Conservation (phyloP, 2,113 vertebrate species). For the Phylloscopus trochiloides region DNA sequence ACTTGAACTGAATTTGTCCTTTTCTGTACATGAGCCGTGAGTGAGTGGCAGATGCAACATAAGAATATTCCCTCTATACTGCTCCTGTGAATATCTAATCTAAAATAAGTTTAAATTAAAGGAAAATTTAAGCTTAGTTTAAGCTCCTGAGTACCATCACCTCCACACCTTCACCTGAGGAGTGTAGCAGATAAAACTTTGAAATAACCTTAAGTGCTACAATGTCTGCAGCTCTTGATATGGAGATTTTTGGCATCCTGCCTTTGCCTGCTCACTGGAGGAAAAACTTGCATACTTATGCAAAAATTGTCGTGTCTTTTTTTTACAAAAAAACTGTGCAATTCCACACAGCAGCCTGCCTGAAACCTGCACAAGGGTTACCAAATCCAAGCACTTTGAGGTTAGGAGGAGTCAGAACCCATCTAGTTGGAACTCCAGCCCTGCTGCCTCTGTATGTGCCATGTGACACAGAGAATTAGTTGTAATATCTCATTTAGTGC, state of each 20-base stretch:
- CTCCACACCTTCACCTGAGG: not conserved
- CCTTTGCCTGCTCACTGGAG: not conserved
- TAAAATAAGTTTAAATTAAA: not conserved
- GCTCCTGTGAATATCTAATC: not conserved
- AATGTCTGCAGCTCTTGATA: not conserved
- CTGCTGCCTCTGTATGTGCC: not conserved
- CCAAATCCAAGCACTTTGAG: not conserved
- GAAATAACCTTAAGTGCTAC: not conserved
- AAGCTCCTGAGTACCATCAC: not conserved
- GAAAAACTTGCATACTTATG: not conserved
- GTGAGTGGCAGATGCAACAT: not conserved
- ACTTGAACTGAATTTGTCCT: not conserved
- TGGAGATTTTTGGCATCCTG: not conserved
- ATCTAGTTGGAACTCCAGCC: not conserved
- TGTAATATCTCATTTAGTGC: not conserved
- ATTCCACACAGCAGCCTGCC: not conserved
- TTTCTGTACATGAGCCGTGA: not conserved
- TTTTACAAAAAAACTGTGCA: not conserved
- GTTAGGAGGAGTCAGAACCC: not conserved
- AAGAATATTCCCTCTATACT: not conserved
- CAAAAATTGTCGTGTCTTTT: not conserved
- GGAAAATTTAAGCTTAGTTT: not conserved
- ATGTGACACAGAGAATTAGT: not conserved
- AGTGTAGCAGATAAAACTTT: not conserved
- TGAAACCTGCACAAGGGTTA: not conserved